phyloP scores from a whole-genome alignment of 2,888 invertebrate species.

The Embidobia sp. region DNA sequence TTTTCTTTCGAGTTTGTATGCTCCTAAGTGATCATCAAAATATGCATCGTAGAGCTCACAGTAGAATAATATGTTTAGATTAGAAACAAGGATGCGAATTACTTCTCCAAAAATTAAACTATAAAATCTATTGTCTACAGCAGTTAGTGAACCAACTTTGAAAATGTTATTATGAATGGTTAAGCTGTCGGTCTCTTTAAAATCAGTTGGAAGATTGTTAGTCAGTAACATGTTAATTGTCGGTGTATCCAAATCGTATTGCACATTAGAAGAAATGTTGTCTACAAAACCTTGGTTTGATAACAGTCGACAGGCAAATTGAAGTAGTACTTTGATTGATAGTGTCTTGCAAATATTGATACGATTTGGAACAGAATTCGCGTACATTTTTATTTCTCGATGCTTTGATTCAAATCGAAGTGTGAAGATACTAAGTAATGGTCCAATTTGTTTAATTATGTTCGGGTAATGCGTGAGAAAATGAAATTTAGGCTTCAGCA shows the following conservation, averaged over 20 bases:
- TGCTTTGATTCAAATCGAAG: slow-evolving; percentile 12
- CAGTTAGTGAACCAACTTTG: neutral
- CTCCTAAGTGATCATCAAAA: neutral
- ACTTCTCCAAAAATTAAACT: slow-evolving; percentile 1
- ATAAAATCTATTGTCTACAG: neutral
- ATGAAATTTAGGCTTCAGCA: neutral
- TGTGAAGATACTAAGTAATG: neutral
- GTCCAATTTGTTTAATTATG: neutral
- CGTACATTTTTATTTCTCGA: slow-evolving; percentile 5
- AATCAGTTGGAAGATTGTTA: neutral
- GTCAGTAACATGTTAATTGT: neutral
- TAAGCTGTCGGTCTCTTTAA: neutral
- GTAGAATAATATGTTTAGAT: neutral
- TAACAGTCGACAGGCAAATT: neutral
- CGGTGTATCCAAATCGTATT: neutral
- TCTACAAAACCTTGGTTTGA: neutral
- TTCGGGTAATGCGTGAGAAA: slow-evolving; percentile 2
- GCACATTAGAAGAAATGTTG: neutral
- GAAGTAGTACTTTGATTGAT: neutral
- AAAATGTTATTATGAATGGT: neutral
- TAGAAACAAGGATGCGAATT: neutral
- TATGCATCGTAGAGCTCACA: neutral
- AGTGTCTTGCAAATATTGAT: neutral
- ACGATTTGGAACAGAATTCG: slow-evolving; percentile 1
- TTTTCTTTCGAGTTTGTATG: neutral